These are phyloP conservation scores for Perithous albicinctus DNA, from an alignment of 2,888 invertebrate genomes.

Conservation along the genomic window DNA sequence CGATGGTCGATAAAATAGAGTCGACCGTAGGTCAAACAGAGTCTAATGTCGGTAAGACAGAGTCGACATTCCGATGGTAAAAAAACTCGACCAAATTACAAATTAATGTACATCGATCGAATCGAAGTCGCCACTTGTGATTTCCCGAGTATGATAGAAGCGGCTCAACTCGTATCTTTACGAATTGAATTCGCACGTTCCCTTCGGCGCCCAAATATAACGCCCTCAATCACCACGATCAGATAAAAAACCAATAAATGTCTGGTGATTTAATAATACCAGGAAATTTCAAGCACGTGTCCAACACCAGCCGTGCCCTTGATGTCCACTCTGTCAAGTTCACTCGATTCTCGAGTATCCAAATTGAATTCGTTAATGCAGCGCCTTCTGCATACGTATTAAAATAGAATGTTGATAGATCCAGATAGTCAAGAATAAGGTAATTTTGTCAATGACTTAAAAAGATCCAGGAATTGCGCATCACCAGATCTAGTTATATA, in stretches of 20 bases:
- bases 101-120: not conserved
- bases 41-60: not conserved
- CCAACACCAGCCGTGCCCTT: constrained; percentile 1
- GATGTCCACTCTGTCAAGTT: not conserved
- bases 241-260: constrained; percentile 8
- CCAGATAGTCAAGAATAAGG: not conserved
- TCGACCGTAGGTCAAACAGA: no score
- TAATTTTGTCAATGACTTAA: not conserved
- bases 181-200: not conserved
- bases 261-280: not conserved
- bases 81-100: not conserved
- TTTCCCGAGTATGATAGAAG: not conserved
- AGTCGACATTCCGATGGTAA: not conserved
- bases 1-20: not conserved
- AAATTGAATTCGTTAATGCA: not conserved
- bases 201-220: not conserved
- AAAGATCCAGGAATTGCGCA: not conserved
- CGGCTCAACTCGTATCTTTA: not conserved
- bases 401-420: constrained; percentile 1
- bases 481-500: not conserved
- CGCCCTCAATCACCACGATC: not conserved
- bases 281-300: not conserved
- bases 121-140: not conserved
- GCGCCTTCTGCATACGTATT: not conserved
- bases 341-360: constrained; percentile 5